These are phyloP conservation scores for Formica exsecta DNA, from an alignment of 1,140 invertebrate genomes.

Conservation along the genomic window DNA sequence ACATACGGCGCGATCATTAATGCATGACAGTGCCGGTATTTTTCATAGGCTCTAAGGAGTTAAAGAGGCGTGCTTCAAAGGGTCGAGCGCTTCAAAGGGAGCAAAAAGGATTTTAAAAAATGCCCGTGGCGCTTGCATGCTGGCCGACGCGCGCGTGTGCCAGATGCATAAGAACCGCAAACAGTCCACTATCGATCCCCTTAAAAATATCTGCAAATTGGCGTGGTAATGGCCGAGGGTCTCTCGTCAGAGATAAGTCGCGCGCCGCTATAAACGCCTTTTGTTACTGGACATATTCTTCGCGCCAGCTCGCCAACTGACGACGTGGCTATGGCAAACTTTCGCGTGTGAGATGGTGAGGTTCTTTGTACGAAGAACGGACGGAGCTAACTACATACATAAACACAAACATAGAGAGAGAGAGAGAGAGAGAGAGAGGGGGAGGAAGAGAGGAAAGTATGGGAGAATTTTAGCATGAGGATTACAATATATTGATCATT, in stretches of 20 bases:
- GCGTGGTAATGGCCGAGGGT: slow-evolving; percentile 61
- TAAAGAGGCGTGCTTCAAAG: slow-evolving; percentile 61
- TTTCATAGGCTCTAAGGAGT: slow-evolving; percentile 49
- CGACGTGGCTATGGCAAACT: slow-evolving; percentile 49
- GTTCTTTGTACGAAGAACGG: neutral
- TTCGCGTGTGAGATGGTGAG: slow-evolving; percentile 30
- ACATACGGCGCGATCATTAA: neutral
- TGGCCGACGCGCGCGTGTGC: slow-evolving; percentile 43
- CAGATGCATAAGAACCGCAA: slow-evolving; percentile 59
- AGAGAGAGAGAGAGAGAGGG: too few species aligned
- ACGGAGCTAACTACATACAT: neutral
- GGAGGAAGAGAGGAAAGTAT: neutral
- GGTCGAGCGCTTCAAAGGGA: slow-evolving; percentile 42
- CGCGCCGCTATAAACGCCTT: slow-evolving; percentile 13
- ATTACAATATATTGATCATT: slow-evolving; percentile 38
- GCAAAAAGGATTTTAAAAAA: slow-evolving; percentile 37
- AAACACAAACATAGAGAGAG: neutral
- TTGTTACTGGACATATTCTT: slow-evolving; percentile 11
- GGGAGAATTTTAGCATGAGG: slow-evolving; percentile 4
- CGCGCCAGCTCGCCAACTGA: slow-evolving; percentile 43
- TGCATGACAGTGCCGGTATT: slow-evolving; percentile 13
- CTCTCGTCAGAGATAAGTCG: slow-evolving; percentile 44
- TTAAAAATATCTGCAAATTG: slow-evolving; percentile 69
- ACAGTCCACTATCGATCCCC: slow-evolving; percentile 62
- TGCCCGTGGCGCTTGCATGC: slow-evolving; percentile 51